Conservation (phyloP, 2,888 invertebrate genomes). For the Mantis religiosa region DNA sequence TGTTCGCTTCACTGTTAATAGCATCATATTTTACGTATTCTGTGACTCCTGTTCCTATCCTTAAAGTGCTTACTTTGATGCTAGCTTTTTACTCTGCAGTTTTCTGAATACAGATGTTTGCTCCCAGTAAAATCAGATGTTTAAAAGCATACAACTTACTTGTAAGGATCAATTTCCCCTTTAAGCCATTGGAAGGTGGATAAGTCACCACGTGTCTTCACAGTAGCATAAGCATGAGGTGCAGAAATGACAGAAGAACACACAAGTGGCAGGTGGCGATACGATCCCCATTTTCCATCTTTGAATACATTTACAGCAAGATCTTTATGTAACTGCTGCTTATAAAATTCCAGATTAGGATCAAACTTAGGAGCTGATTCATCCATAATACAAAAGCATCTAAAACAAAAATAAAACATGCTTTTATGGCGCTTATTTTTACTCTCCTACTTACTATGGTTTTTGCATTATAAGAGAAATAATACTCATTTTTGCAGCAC, state of each 20-base stretch:
- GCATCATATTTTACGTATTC: too few relatives aligned
- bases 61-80: too few relatives aligned
- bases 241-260: conserved; percentile 42
- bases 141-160: neutral
- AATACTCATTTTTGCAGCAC: too few relatives aligned
- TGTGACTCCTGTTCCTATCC: too few relatives aligned
- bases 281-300: conserved; percentile 70
- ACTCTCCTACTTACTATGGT: neutral
- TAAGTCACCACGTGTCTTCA: conserved; percentile 76
- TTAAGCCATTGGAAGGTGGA: conserved; percentile 82
- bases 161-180: conserved; percentile 43
- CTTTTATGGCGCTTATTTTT: conserved; percentile 37
- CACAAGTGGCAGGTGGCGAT: conserved; percentile 71
- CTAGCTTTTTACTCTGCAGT: too few relatives aligned
- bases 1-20: too few relatives aligned
- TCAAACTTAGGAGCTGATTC: conserved; percentile 62
- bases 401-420: neutral
- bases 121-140: too few relatives aligned
- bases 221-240: conserved; percentile 73
- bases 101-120: too few relatives aligned
- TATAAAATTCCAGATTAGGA: conserved; percentile 59
- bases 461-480: too few relatives aligned
- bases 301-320: conserved; percentile 74
- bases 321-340: conserved; percentile 38
- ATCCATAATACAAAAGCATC: conserved; percentile 53